phyloP scores from a whole-genome alignment of 2,113 vertebrate species.

The Ranitomeya imitator region DNA sequence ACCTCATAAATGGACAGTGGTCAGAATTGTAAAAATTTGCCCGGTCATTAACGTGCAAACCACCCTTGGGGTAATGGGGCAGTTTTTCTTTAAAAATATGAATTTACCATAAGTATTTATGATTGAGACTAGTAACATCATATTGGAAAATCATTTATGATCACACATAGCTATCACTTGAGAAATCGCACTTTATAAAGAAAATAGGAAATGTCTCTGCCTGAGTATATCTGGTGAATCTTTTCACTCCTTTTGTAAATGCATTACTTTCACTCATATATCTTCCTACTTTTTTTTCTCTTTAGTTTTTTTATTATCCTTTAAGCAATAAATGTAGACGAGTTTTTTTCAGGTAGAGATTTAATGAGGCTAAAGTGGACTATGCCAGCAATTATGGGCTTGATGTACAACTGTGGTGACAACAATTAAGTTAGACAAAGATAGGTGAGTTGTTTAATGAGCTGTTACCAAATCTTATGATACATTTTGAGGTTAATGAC shows the following conservation, averaged over 20 bases:
- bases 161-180: too few species aligned
- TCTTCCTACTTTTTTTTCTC: conserved; percentile 16
- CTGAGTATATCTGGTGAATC: neutral
- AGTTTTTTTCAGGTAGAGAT: conserved; percentile 2
- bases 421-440: conserved; percentile 49
- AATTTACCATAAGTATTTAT: too few species aligned
- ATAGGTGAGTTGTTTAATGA: conserved; percentile 25
- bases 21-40: too few species aligned
- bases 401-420: conserved; percentile 29
- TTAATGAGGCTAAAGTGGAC: conserved; percentile 24
- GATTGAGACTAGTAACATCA: too few species aligned
- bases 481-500: conserved; percentile 42
- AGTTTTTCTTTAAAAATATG: too few species aligned
- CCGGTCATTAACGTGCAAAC: too few species aligned
- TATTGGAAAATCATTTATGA: too few species aligned
- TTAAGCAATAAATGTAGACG: conserved; percentile 20
- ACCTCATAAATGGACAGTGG: too few species aligned
- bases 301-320: conserved; percentile 5
- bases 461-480: conserved; percentile 41
- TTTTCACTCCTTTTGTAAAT: neutral
- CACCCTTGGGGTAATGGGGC: too few species aligned
- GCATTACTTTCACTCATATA: neutral
- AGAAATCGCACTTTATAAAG: neutral
- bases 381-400: conserved; percentile 35
- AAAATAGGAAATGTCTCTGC: neutral